Evolutionary conservation across 2,113 vertebrate species (phyloP), one percentile per base, ranked within the genome.

Genomic region (rat (Rattus norvegicus)): DNA sequence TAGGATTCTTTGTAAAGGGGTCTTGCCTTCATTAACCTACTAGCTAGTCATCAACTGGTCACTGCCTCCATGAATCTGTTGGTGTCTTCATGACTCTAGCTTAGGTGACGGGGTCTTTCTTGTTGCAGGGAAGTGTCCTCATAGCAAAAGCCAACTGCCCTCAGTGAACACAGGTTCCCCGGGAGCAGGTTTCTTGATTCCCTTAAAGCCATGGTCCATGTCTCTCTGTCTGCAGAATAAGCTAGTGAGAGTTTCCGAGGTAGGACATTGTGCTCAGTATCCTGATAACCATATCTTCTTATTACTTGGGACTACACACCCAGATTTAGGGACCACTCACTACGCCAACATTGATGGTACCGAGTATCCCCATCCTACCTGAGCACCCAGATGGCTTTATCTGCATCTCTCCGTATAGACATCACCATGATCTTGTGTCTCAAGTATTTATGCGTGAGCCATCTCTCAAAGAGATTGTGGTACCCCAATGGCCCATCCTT

Each of bases 81-180:
- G 0, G 8, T 4, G 4, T 4, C 10, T 67, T 63, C 7, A 52
- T 36, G 33, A 47, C 63, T 26, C 49, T 3, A 11, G n/a, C 2
- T 0, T n/a, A 87, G 72, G 12, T 6, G 14, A 22, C 3, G n/a
- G 56, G 56, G 33, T 19, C 8, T 73, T 8, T 36, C 10, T 43
- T 81, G 52, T 19, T n/a, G 13, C 22, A 39, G 0, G 0, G 20
- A 4, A 30, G 43, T 54, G 0, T 69, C 43, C n/a, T 9, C 9
- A 20, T 0, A 4, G 75, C 8, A 36, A 63, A 56, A 59, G n/a
- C 7, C 0, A 9, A n/a, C 6, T 0, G 0, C 1, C 11, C 30
- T 7, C 0, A 0, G 1, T 1, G 7, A 63, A 17, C 9, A 20
- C 19, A 13, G 36, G 36, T 19, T 20, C 28, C 28, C 49, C 63